Percentiles rank a stretch among this genome's conserved stretches.
Conservation (phyloP, 23 tunicate species). For the Trididemnum nubilum region DNA sequence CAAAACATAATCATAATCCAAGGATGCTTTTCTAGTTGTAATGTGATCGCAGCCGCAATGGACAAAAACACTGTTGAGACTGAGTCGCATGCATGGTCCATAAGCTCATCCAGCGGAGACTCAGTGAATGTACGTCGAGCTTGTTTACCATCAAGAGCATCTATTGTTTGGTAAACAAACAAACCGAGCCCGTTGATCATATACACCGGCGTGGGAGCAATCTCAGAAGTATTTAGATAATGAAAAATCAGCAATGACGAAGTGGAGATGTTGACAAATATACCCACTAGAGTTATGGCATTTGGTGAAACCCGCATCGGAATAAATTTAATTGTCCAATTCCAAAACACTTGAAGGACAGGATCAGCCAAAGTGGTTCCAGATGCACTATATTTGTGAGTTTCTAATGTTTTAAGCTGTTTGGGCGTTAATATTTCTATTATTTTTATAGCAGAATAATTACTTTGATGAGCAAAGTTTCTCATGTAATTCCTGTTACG, state of each 20-base stretch:
- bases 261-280: conserved; percentile 57
- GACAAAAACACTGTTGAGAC: conserved; percentile 85
- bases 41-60: conserved; percentile 38
- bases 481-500: too few relatives aligned
- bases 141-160: conserved; percentile 99
- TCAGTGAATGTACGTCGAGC: conserved; percentile 88
- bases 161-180: conserved; percentile 89
- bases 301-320: conserved; percentile 95
- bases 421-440: conserved; percentile 66
- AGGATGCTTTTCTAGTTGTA: conserved; percentile 67
- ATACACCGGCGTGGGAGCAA: conserved; percentile 86
- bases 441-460: too few relatives aligned
- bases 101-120: conserved; percentile 92
- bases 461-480: too few relatives aligned
- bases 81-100: conserved; percentile 97
- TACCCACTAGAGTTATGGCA: conserved; percentile 76
- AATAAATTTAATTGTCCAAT: conserved; percentile 70
- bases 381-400: conserved; percentile 75
- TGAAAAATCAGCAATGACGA: conserved; percentile 61
- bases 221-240: conserved; percentile 76
- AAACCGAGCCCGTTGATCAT: conserved; percentile 65
- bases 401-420: conserved; percentile 75
- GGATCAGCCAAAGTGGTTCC: conserved; percentile 92
- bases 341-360: conserved; percentile 86
- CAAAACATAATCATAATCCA: conserved; percentile 57